phyloP scores from a whole-genome alignment of 1,140 invertebrate species.

The Anastrepha obliqua region DNA sequence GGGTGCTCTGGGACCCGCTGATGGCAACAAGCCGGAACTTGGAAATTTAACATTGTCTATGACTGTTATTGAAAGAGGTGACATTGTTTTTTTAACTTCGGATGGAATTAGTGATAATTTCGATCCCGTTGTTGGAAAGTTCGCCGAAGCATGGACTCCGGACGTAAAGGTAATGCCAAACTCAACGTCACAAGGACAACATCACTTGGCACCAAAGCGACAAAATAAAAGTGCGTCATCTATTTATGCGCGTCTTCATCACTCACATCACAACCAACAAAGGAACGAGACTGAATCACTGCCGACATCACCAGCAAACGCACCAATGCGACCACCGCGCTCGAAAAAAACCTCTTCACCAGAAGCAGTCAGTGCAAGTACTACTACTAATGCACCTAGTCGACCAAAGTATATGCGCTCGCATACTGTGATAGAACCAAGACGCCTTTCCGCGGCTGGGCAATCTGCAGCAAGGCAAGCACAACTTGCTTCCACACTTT shows the following conservation, averaged over 20 bases:
- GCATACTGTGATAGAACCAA: slow-evolving; percentile 76
- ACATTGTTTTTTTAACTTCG: slow-evolving; percentile 92
- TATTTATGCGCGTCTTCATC: slow-evolving; percentile 66
- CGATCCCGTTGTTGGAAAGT: slow-evolving; percentile 95
- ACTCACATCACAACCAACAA: slow-evolving; percentile 52
- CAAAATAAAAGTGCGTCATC: slow-evolving; percentile 72
- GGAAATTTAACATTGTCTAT: slow-evolving; percentile 93
- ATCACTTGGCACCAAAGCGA: slow-evolving; percentile 67
- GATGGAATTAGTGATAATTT: slow-evolving; percentile 97
- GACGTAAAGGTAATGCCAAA: slow-evolving; percentile 66
- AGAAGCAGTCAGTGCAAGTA: not conserved
- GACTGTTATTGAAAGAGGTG: slow-evolving; percentile 88
- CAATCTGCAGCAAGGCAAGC: slow-evolving; percentile 58
- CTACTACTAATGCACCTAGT: slow-evolving; percentile 60
- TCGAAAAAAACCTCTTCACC: slow-evolving; percentile 62
- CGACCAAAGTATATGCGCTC: slow-evolving; percentile 74
- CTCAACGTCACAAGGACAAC: slow-evolving; percentile 36
- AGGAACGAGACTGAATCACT: slow-evolving; percentile 43
- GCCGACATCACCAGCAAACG: slow-evolving; percentile 55
- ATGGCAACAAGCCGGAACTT: slow-evolving; percentile 91
- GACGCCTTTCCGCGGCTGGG: slow-evolving; percentile 71
- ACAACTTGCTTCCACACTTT: slow-evolving; percentile 52
- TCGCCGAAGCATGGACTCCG: slow-evolving; percentile 78
- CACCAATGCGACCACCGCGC: slow-evolving; percentile 63
- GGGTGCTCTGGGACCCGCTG: slow-evolving; percentile 91